These are phyloP conservation scores for Chaetura pelagica DNA, from an alignment of 2,113 vertebrate genomes.

Conservation along the genomic window DNA sequence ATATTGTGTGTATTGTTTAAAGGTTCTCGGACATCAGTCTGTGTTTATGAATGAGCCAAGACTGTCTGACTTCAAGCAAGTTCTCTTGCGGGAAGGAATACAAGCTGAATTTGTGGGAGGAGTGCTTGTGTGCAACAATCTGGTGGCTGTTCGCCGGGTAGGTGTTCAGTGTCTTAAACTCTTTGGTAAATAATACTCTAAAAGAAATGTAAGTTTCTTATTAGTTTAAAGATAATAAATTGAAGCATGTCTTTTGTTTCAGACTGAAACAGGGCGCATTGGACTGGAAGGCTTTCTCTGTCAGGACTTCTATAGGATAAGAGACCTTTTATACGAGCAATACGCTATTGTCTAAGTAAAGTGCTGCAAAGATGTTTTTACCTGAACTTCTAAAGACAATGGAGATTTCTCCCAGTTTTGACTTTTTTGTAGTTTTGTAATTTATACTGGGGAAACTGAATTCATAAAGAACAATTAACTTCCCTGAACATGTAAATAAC, in stretches of 20 bases:
- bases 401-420: slow-evolving; percentile 27
- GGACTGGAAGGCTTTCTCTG: slow-evolving; percentile 97
- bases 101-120: slow-evolving; percentile 98
- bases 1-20: not conserved
- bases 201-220: not conserved
- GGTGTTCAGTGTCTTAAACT: slow-evolving; percentile 49
- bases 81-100: slow-evolving; percentile 94
- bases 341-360: slow-evolving; percentile 91
- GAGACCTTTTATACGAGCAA: slow-evolving; percentile 97
- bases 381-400: slow-evolving; percentile 63
- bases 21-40: slow-evolving; percentile 95
- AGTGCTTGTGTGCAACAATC: slow-evolving; percentile 96
- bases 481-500: slow-evolving; percentile 55
- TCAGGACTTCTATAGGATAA: slow-evolving; percentile 98
- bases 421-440: slow-evolving; percentile 72
- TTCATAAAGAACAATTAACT: slow-evolving; percentile 22
- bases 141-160: slow-evolving; percentile 98
- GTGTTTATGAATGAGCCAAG: slow-evolving; percentile 99
- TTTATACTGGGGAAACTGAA: slow-evolving; percentile 52
- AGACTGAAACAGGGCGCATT: slow-evolving; percentile 98
- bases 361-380: slow-evolving; percentile 45
- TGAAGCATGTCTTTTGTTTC: slow-evolving; percentile 58
- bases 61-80: slow-evolving; percentile 98
- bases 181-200: not conserved
- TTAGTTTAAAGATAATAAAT: not conserved